A percentile compares a stretch with the other conserved stretches of the same genome.
Evolutionary conservation across 2,888 invertebrate genomes (phyloP).

Genomic region (Phengaris arion): DNA sequence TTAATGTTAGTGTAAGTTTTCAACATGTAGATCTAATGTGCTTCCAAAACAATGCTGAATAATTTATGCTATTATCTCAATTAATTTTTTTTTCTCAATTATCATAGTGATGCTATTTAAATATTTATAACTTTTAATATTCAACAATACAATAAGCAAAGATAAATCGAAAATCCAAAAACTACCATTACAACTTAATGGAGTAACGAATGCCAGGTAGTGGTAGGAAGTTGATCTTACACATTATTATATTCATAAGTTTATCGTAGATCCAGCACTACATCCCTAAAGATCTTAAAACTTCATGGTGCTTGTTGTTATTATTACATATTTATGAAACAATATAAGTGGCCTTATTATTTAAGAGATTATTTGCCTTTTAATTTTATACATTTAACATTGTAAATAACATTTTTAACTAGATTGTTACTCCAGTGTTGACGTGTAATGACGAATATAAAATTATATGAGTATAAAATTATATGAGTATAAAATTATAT

Average conservation of each 20-base stretch:
- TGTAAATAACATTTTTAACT: conserved; percentile 66
- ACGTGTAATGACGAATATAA: conserved; percentile 36
- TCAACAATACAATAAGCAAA: conserved; percentile 30
- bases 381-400: conserved; percentile 47
- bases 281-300: conserved; percentile 32
- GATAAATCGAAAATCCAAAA: neutral
- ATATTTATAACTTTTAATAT: neutral
- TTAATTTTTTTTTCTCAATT: neutral
- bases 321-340: conserved; percentile 42
- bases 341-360: conserved; percentile 62
- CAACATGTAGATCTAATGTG: conserved; percentile 24
- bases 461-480: conserved; percentile 30
- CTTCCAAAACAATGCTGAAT: conserved; percentile 20
- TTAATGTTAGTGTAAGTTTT: conserved; percentile 22
- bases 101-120: neutral
- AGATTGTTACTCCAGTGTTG: conserved; percentile 53
- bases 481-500: no score
- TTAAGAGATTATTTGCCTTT: conserved; percentile 46
- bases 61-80: conserved; percentile 15
- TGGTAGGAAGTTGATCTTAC: neutral
- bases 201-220: neutral
- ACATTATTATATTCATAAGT: neutral
- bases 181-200: neutral
- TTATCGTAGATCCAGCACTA: neutral
- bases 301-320: conserved; percentile 53